A percentile compares a stretch with the other conserved stretches of the same genome.
Evolutionary conservation across 1,140 invertebrate genomes (phyloP).

Genomic region (Ephestia elutella): DNA sequence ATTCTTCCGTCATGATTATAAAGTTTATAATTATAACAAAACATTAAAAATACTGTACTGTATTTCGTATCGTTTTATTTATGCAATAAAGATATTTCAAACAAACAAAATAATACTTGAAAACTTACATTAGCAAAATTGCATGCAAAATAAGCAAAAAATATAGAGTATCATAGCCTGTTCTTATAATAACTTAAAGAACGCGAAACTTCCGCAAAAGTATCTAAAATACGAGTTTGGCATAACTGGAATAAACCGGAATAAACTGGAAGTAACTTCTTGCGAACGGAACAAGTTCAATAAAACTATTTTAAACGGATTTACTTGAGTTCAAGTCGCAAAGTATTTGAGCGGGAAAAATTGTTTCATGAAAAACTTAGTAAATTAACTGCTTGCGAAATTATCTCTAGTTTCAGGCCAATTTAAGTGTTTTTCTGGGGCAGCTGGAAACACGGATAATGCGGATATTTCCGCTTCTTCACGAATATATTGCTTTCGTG

Average conservation of each 20-base stretch:
- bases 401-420: not conserved
- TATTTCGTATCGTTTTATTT: no score
- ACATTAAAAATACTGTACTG: no score
- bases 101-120: no score
- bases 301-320: constrained; percentile 3
- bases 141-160: no score
- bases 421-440: not conserved
- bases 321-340: not conserved
- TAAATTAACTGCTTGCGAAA: not conserved
- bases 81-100: no score
- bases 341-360: not conserved
- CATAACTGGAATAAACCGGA: not conserved
- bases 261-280: constrained; percentile 1
- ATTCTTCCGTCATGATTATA: no score
- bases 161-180: no score
- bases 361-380: not conserved
- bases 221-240: not conserved
- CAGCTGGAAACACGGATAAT: no score
- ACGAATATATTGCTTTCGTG: no score
- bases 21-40: no score
- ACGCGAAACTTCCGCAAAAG: not conserved
- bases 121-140: no score
- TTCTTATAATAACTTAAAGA: not conserved
- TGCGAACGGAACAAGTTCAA: not conserved
- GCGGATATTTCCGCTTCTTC: no score